Evolutionary conservation across 2,888 invertebrate species (phyloP).

Genomic region (Camponotus fellah): DNA sequence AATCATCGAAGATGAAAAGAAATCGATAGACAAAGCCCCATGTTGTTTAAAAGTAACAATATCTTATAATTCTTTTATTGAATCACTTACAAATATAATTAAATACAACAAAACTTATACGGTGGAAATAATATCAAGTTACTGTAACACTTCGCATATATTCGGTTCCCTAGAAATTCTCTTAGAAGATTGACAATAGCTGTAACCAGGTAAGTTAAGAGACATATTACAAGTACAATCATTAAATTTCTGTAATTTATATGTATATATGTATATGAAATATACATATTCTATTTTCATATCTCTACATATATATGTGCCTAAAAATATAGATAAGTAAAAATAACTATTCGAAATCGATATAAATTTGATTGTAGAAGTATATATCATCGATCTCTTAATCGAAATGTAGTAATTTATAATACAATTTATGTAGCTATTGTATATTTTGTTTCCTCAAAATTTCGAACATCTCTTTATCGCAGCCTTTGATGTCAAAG

Average conservation of each 20-base stretch:
- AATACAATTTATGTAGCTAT: background rate
- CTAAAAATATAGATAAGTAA: background rate
- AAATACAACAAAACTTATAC: background rate
- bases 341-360: background rate
- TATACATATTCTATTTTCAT: background rate
- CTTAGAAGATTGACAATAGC: too few relatives aligned
- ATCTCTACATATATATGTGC: background rate
- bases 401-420: background rate
- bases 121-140: background rate
- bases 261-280: background rate
- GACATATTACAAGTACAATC: background rate
- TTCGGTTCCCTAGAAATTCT: background rate
- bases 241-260: background rate
- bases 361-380: conserved; percentile 1
- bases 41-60: background rate
- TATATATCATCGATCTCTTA: background rate
- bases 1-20: too few relatives aligned
- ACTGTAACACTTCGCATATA: background rate
- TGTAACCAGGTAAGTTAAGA: background rate
- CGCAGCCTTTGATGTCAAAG: background rate
- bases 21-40: background rate
- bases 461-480: background rate
- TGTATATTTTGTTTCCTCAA: background rate
- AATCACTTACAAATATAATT: too few relatives aligned
- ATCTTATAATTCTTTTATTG: background rate